These are phyloP conservation scores for Moxostoma hubbsi DNA, from an alignment of 2,797 vertebrate genomes.

Conservation along the genomic window DNA sequence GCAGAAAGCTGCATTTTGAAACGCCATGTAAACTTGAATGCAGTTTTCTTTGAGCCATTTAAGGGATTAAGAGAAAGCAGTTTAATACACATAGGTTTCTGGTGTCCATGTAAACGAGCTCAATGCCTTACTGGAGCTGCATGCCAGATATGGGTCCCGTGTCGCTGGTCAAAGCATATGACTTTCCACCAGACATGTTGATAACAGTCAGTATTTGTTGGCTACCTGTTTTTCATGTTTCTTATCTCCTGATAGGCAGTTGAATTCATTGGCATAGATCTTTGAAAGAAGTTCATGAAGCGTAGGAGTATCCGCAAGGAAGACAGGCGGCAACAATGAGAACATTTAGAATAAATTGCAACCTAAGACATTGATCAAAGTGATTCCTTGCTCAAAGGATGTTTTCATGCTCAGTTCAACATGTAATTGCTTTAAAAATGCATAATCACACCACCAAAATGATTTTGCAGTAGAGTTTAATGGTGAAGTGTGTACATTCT, in stretches of 20 bases:
- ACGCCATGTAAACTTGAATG: too few species aligned
- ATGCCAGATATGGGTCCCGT: conserved; percentile 27
- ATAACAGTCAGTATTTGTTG: conserved; percentile 20
- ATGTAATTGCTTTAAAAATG: conserved; percentile 35
- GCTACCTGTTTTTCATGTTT: conserved; percentile 15
- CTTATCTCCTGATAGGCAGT: conserved; percentile 15
- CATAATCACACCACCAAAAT: not conserved
- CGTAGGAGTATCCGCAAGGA: conserved; percentile 1
- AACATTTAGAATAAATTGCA: conserved; percentile 63
- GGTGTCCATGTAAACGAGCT: conserved; percentile 1
- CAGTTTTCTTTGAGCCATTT: too few species aligned
- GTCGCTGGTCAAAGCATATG: not conserved
- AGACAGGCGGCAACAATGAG: not conserved
- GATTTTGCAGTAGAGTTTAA: not conserved
- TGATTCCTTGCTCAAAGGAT: conserved; percentile 2
- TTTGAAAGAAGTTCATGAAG: conserved; percentile 36
- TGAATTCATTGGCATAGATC: not conserved
- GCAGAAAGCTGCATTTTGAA: too few species aligned
- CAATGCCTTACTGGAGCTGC: conserved; percentile 18
- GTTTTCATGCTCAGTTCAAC: conserved; percentile 15
- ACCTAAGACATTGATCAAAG: conserved; percentile 46
- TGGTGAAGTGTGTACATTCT: conserved; percentile 13
- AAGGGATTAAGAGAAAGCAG: too few species aligned
- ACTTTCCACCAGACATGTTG: not conserved
- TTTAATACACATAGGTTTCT: too few species aligned